These are phyloP conservation scores for Solenodon paradoxus DNA, from an alignment of 2,113 vertebrate species.

Conservation along the genomic window DNA sequence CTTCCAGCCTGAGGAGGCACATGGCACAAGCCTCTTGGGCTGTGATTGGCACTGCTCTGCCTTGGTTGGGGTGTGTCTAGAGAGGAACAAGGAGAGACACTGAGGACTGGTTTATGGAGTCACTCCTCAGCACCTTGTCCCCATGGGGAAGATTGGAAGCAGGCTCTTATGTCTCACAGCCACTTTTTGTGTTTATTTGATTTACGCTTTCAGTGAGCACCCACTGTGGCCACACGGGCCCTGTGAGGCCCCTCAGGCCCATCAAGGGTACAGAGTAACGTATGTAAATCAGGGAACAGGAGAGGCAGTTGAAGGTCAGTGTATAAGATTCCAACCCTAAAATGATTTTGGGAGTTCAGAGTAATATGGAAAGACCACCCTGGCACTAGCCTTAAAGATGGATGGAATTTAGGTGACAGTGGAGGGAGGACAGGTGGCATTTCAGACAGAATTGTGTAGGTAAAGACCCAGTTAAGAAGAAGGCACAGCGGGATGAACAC, in stretches of 20 bases:
- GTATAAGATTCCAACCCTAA: not conserved
- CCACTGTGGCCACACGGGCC: not conserved
- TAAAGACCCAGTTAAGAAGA: not conserved
- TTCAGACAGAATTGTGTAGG: not conserved
- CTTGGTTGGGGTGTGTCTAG: not conserved
- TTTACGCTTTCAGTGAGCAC: not conserved
- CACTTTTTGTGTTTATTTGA: not conserved
- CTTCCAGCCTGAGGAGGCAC: not conserved
- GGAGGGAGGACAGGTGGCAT: fast-evolving
- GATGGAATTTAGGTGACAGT: not conserved
- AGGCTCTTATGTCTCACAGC: not conserved
- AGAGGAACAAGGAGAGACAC: not conserved
- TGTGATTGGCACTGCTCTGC: not conserved
- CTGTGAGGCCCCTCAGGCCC: not conserved
- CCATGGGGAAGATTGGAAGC: not conserved
- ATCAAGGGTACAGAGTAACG: not conserved
- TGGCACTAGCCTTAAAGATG: not conserved
- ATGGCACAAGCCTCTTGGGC: not conserved
- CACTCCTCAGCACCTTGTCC: not conserved
- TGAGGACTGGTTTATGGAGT: not conserved
- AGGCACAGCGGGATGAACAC: not conserved
- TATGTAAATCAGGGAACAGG: not conserved
- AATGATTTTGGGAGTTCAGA: not conserved
- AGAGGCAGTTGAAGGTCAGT: not conserved
- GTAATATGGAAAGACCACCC: not conserved